Evolutionary conservation across 2,113 vertebrate species (phyloP), one percentile per base, ranked within the genome.

Genomic region (Daphoenositta chrysoptera): DNA sequence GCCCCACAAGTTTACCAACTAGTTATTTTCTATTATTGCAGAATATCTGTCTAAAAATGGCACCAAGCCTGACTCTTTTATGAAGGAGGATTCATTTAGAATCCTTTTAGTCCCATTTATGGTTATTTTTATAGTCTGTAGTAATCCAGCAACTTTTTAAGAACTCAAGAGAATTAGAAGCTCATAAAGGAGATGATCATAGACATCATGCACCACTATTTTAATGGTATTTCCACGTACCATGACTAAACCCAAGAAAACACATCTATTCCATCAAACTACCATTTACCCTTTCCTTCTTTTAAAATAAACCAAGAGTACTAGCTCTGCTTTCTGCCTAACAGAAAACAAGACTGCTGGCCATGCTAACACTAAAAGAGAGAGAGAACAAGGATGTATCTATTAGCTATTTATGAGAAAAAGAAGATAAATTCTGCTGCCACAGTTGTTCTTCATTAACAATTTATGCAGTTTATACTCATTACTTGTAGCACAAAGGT

Each of bases 381-480:
- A 81, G 42, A 70, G 27, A 82, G 48, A 96, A 93, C 54, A 90
- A 90, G 58, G n/a, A 88, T 96, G 84, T 94, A 76, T 83, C 61
- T 91, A 80, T 95, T 87, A 95, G 73, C 54, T 90, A 95, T 96
- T 97, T 91, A 96, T 96, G 85, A 93, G 53, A 35, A 83, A 95
- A 95, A 88, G 66, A 82, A 61, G 84, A 85, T 50, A 94, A 90
- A 91, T 93, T 94, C 75, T 91, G 82, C 50, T 63, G 35, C 50
- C 63, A 73, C 58, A 9, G 81, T 94, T 93, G 65, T 86, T 93
- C 66, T 77, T 93, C 78, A 85, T 96, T 90, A 91, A 94, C 31
- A 93, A 91, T 94, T 85, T 44, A 97, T 83, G 47, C 30, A 47
- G 66, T 95, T 95, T 91, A 87, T 58, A 76, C 11, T 91, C 89